Evolutionary conservation across 2,888 invertebrate genomes (phyloP).

Genomic region (Noctua comes): DNA sequence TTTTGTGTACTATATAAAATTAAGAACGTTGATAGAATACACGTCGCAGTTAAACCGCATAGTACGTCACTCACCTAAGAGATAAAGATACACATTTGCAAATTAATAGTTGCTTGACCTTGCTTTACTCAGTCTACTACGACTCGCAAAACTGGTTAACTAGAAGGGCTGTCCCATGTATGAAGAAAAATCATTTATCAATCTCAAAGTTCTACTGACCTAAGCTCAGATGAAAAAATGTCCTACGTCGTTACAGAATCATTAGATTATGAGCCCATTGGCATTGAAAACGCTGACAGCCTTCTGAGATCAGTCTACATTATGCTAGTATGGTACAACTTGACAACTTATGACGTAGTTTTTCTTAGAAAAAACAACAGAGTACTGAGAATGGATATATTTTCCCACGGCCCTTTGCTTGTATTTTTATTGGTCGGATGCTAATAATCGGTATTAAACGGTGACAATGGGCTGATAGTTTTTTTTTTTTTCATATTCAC

Average conservation of each 20-base stretch:
- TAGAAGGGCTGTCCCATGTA: conserved; percentile 35
- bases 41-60: neutral
- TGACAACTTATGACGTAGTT: conserved; percentile 63
- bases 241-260: conserved; percentile 16
- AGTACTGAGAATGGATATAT: conserved; percentile 71
- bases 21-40: neutral
- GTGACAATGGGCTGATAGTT: conserved; percentile 30
- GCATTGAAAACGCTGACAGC: conserved; percentile 57
- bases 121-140: conserved; percentile 35
- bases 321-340: conserved; percentile 27
- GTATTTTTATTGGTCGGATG: conserved; percentile 39
- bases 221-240: neutral
- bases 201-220: conserved; percentile 7
- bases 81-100: conserved; percentile 21
- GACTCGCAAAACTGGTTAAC: neutral
- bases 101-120: conserved; percentile 43
- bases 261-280: conserved; percentile 44
- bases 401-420: conserved; percentile 78
- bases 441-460: conserved; percentile 12
- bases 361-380: conserved; percentile 73
- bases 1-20: neutral
- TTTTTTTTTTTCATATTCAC: neutral
- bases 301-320: conserved; percentile 40
- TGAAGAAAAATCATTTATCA: conserved; percentile 10
- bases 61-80: neutral